Base-by-base conservation (phyloP, 2,888 invertebrate species). In the Nasonovia ribisnigri region DNA sequence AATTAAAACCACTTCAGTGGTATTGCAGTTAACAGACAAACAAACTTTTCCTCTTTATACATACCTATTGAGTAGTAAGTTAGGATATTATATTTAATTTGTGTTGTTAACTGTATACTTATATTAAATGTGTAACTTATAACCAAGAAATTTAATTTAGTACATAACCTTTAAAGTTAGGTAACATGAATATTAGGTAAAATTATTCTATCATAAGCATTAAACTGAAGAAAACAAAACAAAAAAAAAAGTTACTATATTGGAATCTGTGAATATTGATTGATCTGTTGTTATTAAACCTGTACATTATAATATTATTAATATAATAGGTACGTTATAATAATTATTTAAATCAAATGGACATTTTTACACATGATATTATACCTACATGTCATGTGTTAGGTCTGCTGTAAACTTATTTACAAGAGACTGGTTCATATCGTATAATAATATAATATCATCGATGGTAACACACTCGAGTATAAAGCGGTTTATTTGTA, bases 401-500 rank as follows among this genome's bases (percentile, higher is more conserved):
- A 20, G 54, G 24, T 84, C 13, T 57, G n/a, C 26, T 24, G 84
- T 54, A 13, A n/a, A 91, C 43, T 90, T 48, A 90, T 36, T 90
- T 48, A 91, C 84, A 91, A 91, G 48, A 77, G n/a, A 90, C n/a
- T n/a, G 60, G 29, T 57, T 89, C 46, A 46, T 90, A 29, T 67
- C 20, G 16, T 16, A 54, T 54, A 54, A 42, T 54, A 42, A 57
- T 46, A 48, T 43, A 29, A 29, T 90, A 91, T 16, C 42, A 42
- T 77, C 48, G 77, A 91, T 42, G 86, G 26, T 20, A 60, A 67
- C 54, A 88, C 88, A 43, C 6, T 77, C 77, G 20, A 77, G 88
- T 54, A 54, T 77, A 92, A 92, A 92, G 51, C 67, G 88, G 92
- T 88, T 92, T 67, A 67, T 92, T 92, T n/a, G 57, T 26, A 57